A percentile compares a stretch with the other conserved stretches of the same genome.
phyloP scores from a whole-genome alignment of 2,888 invertebrate species.

The Clitarchus hookeri region DNA sequence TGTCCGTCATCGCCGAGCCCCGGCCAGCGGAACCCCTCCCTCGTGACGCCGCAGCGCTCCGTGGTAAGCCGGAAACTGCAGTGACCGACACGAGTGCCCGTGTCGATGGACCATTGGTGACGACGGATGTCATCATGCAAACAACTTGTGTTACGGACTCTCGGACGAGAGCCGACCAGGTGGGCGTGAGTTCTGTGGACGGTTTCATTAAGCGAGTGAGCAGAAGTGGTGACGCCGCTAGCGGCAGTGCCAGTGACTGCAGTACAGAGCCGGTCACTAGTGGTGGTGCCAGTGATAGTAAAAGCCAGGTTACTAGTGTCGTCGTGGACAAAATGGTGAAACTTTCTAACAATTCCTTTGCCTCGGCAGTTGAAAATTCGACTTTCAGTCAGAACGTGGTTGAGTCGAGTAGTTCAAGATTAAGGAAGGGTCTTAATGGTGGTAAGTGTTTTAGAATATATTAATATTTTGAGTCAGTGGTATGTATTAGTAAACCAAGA shows the following conservation, averaged over 20 bases:
- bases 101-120: background rate
- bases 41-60: background rate
- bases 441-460: background rate
- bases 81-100: background rate
- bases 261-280: background rate
- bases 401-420: background rate
- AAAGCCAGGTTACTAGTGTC: background rate
- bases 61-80: background rate
- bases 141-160: background rate
- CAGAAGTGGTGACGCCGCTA: background rate
- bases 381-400: background rate
- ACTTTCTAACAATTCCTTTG: background rate
- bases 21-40: background rate
- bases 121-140: background rate
- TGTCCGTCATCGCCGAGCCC: constrained; percentile 52
- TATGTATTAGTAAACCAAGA: too few species aligned
- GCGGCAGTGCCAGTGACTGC: background rate
- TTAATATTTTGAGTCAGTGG: too few species aligned
- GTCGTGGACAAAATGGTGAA: background rate
- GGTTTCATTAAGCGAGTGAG: background rate
- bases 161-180: background rate
- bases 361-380: background rate
- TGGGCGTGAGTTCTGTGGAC: background rate
- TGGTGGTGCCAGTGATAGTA: background rate
- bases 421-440: background rate